phyloP scores from a whole-genome alignment of 2,888 invertebrate species.

The Drosophila crucigera region DNA sequence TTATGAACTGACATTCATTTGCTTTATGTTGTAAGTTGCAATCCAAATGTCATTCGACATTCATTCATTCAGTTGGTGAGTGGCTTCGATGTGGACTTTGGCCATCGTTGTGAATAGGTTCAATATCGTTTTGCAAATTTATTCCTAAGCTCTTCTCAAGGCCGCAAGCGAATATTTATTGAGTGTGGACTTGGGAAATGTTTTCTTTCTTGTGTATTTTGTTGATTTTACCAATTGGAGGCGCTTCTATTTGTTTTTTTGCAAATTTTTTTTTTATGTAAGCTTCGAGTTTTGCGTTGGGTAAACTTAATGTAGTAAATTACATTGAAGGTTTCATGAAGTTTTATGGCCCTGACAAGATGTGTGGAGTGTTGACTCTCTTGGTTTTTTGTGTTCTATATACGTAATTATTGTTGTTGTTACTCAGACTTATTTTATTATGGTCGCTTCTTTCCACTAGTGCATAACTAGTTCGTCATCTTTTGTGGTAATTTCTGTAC shows the following conservation, averaged over 20 bases:
- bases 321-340: constrained; percentile 53
- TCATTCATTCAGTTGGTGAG: constrained; percentile 18
- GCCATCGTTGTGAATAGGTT: constrained; percentile 11
- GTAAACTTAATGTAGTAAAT: constrained; percentile 61
- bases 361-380: constrained; percentile 28
- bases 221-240: constrained; percentile 4
- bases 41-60: constrained; percentile 21
- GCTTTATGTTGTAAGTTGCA: constrained; percentile 47
- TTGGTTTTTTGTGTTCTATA: constrained; percentile 5
- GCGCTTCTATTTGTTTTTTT: constrained; percentile 16
- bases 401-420: constrained; percentile 8
- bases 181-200: constrained; percentile 27
- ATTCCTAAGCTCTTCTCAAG: constrained; percentile 31
- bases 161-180: constrained; percentile 23
- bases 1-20: constrained; percentile 5
- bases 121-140: background rate
- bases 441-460: constrained; percentile 50
- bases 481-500: constrained; percentile 58
- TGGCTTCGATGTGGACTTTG: constrained; percentile 15
- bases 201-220: constrained; percentile 21
- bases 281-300: constrained; percentile 5
- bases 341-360: constrained; percentile 43
- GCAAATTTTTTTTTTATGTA: constrained; percentile 2
- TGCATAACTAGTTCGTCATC: constrained; percentile 59
- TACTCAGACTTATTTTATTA: constrained; percentile 45